Base-by-base conservation (phyloP, 1,140 invertebrate species). In the Mactra quadrangularis region DNA sequence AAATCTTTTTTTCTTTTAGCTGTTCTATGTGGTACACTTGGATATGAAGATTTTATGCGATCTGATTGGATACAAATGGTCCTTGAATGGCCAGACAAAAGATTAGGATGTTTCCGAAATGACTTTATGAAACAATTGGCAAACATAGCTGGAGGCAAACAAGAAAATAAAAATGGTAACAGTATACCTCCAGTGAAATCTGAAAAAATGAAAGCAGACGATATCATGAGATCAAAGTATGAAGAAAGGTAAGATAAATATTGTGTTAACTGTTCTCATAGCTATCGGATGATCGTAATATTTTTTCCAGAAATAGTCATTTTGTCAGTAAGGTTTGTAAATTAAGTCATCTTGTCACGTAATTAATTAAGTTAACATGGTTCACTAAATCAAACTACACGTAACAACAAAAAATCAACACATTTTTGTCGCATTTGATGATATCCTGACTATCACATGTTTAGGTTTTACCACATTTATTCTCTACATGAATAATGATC, bases 11-110 rank as follows among this genome's bases (percentile, higher is more conserved):
- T 41, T 41, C 25, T 64, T 22, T 60, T 31, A 84, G 83, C 71
- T 33, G 68, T 81, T 13, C 38, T 84, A 13, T 84, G 83, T 50
- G 83, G 83, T 3, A 38, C 57, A 11, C 77, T 84, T 1, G 83
- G 83, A 17, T 84, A 81, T 64, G 64, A 72, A 45, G 68, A 84
- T 35, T 84, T 84, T 38, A 70, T 79, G 53, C 38, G 70, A 0
- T 55, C 76, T 25, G 83, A 84, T 31, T 84, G 83, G 83, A 78
- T 84, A 17, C 6, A 45, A 59, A 78, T 81, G 83, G 70, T 84
- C 19, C 31, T 81, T 2, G 50, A 41, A 25, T 78, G 77, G 83
- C 83, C 70, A 41, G 83, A 84, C 68, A 82, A 59, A 57, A 38
- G 59, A 22, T 41, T 70, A 3, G 83, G 83, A 3, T 84, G 83